A percentile compares a stretch with the other conserved stretches of the same genome.
These are phyloP conservation scores for Platygyra sinensis DNA, from an alignment of 64 coral and sea anemone species.

Conservation along the genomic window DNA sequence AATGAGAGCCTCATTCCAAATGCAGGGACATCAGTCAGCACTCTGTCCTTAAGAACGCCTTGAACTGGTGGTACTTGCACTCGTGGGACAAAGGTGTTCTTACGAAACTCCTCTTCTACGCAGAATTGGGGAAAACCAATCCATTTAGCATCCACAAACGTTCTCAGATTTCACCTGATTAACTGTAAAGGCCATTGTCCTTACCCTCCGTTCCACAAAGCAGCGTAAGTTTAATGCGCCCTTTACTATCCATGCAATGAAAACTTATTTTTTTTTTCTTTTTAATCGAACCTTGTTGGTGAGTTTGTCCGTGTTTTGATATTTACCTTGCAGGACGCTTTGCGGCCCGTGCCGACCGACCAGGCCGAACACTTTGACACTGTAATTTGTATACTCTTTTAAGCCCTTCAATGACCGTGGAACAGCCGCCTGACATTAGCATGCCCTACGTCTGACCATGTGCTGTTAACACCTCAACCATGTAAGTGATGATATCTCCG, in stretches of 20 bases:
- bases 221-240: no score
- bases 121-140: no score
- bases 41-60: no score
- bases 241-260: background rate
- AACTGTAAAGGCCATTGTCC: no score
- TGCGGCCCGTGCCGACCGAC: background rate
- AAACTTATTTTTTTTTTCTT: background rate
- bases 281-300: conserved; percentile 16
- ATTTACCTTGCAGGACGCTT: conserved; percentile 1
- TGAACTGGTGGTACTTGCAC: no score
- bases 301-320: conserved; percentile 6
- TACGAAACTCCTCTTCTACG: no score
- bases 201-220: no score
- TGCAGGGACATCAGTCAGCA: no score
- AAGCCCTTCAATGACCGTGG: background rate
- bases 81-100: no score
- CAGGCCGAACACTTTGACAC: background rate
- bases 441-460: accelerated
- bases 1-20: no score
- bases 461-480: background rate
- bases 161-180: no score
- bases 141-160: no score
- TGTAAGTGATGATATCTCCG: background rate
- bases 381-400: background rate
- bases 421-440: background rate